Evolutionary conservation across 2,888 invertebrate species (phyloP), one percentile per base, ranked within the genome.

Genomic region (Sipha maydis): DNA sequence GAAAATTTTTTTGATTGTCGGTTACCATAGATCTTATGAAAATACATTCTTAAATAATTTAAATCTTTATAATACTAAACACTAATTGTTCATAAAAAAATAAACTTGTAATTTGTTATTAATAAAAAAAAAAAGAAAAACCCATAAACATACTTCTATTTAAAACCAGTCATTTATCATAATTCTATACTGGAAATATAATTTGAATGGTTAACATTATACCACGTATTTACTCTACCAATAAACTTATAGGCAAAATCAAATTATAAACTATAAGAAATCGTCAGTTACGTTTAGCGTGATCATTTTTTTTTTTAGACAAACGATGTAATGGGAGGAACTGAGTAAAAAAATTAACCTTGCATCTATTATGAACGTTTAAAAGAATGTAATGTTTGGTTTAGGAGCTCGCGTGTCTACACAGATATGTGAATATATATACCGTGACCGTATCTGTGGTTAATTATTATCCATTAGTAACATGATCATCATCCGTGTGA

Each of bases 381-480:
- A 85, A 48, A 7, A 85, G 28, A 85, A 71, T 86, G n/a, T 73
- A 78, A 79, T 86, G 69, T 86, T 86, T 86, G 71, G 85, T 86
- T 71, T 79, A 34, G 54, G 54, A 73, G 56, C 71, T 79, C 78
- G 79, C 67, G 69, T 85, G 78, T 67, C 77, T 67, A 69, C 61
- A 48, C 61, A 67, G n/a, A 71, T 54, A 41, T n/a, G 19, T 83
- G 38, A 8, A 67, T 19, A n/a, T 56, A 48, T 17, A 71, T 41
- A 54, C 73, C 86, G 38, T 71, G 79, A 79, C 86, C 73, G 79
- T 78, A 76, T n/a, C 85, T 31, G 67, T 48, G 80, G 86, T 80
- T 88, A 88, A 88, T 88, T 88, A 75, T 88, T 88, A 73, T 88
- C 80, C 88, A 82, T 88, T 88, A 88, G 88, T 88, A 82, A 88